A percentile compares a stretch with the other conserved stretches of the same genome.
Evolutionary conservation across 2,113 vertebrate species (phyloP).

Genomic region (Sula dactylatra): DNA sequence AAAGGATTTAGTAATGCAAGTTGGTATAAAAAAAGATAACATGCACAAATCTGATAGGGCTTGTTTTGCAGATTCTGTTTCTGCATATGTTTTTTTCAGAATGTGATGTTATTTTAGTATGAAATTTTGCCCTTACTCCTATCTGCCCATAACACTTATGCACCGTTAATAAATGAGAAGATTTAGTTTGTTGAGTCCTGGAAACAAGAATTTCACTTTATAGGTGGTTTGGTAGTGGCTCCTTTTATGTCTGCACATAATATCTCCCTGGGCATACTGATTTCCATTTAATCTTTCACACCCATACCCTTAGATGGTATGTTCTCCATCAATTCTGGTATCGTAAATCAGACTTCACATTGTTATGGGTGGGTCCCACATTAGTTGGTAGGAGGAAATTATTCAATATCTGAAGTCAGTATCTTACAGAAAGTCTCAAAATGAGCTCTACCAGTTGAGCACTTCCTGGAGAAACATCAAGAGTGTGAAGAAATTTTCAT

Average conservation of each 20-base stretch:
- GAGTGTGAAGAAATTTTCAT: neutral
- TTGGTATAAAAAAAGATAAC: rapidly evolving
- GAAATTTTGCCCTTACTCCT: neutral
- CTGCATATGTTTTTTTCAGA: neutral
- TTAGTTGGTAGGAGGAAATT: neutral
- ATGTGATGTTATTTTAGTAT: neutral
- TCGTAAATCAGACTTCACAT: rapidly evolving
- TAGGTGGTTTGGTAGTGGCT: neutral
- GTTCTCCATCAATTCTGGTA: neutral
- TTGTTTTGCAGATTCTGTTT: neutral
- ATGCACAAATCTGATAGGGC: rapidly evolving
- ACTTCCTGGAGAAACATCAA: neutral
- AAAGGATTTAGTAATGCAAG: neutral
- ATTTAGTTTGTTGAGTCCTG: neutral
- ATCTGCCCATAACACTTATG: rapidly evolving
- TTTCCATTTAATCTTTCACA: neutral
- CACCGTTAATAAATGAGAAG: neutral
- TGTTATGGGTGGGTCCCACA: neutral
- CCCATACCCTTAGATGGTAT: rapidly evolving
- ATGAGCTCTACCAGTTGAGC: neutral
- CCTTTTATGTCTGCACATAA: neutral
- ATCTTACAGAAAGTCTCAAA: rapidly evolving
- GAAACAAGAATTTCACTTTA: neutral
- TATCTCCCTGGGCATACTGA: rapidly evolving
- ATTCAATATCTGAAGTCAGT: neutral